These are phyloP conservation scores for Hypotaenidia okinawae DNA, from an alignment of 2,797 vertebrate genomes.

Conservation along the genomic window DNA sequence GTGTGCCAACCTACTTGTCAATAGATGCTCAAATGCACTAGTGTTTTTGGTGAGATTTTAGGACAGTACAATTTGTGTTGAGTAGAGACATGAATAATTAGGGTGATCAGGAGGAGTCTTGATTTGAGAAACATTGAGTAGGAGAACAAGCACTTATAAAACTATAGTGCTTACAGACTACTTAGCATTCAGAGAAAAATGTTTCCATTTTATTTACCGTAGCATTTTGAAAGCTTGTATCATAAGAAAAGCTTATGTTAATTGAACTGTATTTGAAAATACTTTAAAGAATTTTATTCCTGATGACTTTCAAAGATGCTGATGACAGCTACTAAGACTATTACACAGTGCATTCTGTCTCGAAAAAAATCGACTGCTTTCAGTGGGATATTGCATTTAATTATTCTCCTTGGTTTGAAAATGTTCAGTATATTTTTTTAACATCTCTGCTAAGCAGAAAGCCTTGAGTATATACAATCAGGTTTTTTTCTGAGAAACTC, in stretches of 20 bases:
- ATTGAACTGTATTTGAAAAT: constrained; percentile 62
- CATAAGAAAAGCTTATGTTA: neutral
- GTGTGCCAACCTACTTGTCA: constrained; percentile 25
- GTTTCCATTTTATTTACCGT: constrained; percentile 64
- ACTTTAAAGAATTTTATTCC: neutral
- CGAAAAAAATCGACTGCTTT: neutral
- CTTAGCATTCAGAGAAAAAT: constrained; percentile 10
- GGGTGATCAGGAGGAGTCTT: neutral
- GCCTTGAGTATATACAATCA: neutral
- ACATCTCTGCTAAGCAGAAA: neutral
- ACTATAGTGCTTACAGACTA: constrained; percentile 34
- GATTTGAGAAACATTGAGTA: constrained; percentile 12
- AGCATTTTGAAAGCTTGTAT: constrained; percentile 30
- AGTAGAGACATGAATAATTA: constrained; percentile 42
- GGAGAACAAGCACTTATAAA: constrained; percentile 64
- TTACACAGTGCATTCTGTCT: neutral
- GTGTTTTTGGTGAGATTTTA: constrained; percentile 55
- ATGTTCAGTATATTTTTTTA: neutral
- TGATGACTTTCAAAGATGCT: neutral
- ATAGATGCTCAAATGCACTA: constrained; percentile 10
- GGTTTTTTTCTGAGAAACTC: neutral
- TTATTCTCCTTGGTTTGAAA: neutral
- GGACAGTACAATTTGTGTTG: constrained; percentile 43
- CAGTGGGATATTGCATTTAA: neutral
- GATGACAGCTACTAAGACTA: neutral